These are phyloP conservation scores for Odocoileus virginianus DNA, from an alignment of 2,113 vertebrate species.

Conservation along the genomic window DNA sequence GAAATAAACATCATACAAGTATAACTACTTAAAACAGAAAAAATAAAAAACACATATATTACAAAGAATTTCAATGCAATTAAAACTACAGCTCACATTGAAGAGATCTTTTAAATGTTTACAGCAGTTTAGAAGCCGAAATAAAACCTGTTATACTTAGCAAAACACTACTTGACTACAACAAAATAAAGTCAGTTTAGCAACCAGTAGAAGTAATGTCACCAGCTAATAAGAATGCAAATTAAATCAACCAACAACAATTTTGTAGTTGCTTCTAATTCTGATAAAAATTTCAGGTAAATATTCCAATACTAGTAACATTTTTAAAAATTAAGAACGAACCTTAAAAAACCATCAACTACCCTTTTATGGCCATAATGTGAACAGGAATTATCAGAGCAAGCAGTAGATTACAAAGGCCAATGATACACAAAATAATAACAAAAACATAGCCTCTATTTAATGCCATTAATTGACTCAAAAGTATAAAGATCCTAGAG, in stretches of 20 bases:
- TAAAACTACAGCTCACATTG: slow-evolving; percentile 21
- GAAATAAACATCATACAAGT: not conserved
- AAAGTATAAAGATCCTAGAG: slow-evolving; percentile 3
- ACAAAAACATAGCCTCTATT: slow-evolving; percentile 15
- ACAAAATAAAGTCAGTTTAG: not conserved
- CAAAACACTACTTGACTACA: slow-evolving; percentile 22
- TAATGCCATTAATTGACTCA: slow-evolving; percentile 5
- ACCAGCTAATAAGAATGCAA: not conserved
- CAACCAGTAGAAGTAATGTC: slow-evolving; percentile 22
- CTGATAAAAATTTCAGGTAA: not conserved
- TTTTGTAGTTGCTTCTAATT: slow-evolving; percentile 25
- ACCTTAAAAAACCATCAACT: not conserved
- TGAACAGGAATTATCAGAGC: not conserved
- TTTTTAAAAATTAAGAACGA: not conserved
- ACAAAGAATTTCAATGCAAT: slow-evolving; percentile 19
- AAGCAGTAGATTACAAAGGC: not conserved
- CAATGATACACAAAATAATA: not conserved
- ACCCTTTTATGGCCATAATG: not conserved
- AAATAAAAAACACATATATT: not conserved
- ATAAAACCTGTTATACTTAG: not conserved
- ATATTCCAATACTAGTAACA: not conserved
- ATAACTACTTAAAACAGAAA: not conserved
- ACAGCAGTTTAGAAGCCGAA: not conserved
- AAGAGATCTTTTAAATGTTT: not conserved
- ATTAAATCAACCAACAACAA: not conserved